Conservation (phyloP, 2,797 vertebrate genomes). For the Eulemur coronatus region DNA sequence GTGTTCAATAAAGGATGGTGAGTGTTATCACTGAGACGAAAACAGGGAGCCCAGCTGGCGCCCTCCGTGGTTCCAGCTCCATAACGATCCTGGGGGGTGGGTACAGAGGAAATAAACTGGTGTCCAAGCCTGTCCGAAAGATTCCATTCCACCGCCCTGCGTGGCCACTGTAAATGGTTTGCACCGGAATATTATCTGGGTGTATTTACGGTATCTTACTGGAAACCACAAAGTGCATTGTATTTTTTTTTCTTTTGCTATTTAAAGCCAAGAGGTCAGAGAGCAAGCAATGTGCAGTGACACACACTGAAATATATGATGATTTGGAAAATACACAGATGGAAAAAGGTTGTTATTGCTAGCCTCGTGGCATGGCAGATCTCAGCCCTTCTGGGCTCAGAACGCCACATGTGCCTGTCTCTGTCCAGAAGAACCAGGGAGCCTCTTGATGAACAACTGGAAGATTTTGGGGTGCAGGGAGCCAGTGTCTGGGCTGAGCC, state of each 20-base stretch:
- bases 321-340: slow-evolving; percentile 83
- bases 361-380: slow-evolving; percentile 75
- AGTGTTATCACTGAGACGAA: background rate
- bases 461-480: background rate
- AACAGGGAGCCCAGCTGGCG: background rate
- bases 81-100: background rate
- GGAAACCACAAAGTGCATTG: slow-evolving; percentile 83
- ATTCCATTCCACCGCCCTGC: slow-evolving; percentile 67
- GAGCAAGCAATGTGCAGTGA: slow-evolving; percentile 82
- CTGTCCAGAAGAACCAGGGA: slow-evolving; percentile 21
- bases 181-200: slow-evolving; percentile 80
- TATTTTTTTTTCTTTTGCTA: slow-evolving; percentile 84
- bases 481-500: background rate
- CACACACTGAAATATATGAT: slow-evolving; percentile 82
- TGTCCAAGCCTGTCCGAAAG: slow-evolving; percentile 63
- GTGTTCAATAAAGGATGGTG: background rate
- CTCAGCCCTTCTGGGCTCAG: slow-evolving; percentile 64
- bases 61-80: slow-evolving; percentile 24
- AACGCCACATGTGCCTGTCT: slow-evolving; percentile 55
- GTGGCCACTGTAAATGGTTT: slow-evolving; percentile 74
- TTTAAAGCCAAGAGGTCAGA: slow-evolving; percentile 85
- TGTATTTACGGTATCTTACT: slow-evolving; percentile 84
- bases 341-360: slow-evolving; percentile 81
- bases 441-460: background rate
- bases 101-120: slow-evolving; percentile 67